Conservation (phyloP, 2,797 vertebrate species). For the Remorina albescens region DNA sequence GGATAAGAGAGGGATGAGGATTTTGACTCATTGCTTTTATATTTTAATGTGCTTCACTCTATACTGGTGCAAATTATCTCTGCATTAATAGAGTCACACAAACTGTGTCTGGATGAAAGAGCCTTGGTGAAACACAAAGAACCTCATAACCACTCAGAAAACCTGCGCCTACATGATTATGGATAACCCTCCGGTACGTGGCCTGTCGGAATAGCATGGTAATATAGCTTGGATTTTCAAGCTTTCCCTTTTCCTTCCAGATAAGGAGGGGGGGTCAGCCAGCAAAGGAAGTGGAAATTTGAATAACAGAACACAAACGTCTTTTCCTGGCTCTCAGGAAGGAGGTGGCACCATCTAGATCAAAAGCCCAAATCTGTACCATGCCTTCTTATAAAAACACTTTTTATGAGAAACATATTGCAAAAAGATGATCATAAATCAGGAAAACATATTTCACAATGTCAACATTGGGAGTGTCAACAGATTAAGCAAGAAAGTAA, state of each 20-base stretch:
- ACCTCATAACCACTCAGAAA: not conserved
- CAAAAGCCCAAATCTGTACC: too few relatives aligned
- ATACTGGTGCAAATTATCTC: not conserved
- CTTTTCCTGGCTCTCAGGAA: too few relatives aligned
- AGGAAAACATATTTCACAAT: too few relatives aligned
- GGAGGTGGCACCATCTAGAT: too few relatives aligned
- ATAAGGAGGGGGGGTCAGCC: slow-evolving; percentile 58
- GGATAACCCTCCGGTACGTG: not conserved
- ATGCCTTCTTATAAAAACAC: too few relatives aligned
- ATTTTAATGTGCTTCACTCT: not conserved
- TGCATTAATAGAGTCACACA: not conserved
- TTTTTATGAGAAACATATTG: too few relatives aligned
- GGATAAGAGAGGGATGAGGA: not conserved
- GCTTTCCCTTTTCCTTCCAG: slow-evolving; percentile 26
- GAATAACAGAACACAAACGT: not conserved
- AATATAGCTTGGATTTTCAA: slow-evolving; percentile 27
- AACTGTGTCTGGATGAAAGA: not conserved
- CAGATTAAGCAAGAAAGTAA: too few relatives aligned
- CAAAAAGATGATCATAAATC: too few relatives aligned
- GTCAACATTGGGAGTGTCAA: too few relatives aligned
- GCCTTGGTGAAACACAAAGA: not conserved
- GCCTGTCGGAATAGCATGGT: slow-evolving; percentile 18
- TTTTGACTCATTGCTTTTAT: not conserved
- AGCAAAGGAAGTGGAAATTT: slow-evolving; percentile 39
- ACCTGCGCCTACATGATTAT: not conserved